Base-by-base conservation (phyloP, 2,888 invertebrate genomes). In the Rugalucina vietnamica region DNA sequence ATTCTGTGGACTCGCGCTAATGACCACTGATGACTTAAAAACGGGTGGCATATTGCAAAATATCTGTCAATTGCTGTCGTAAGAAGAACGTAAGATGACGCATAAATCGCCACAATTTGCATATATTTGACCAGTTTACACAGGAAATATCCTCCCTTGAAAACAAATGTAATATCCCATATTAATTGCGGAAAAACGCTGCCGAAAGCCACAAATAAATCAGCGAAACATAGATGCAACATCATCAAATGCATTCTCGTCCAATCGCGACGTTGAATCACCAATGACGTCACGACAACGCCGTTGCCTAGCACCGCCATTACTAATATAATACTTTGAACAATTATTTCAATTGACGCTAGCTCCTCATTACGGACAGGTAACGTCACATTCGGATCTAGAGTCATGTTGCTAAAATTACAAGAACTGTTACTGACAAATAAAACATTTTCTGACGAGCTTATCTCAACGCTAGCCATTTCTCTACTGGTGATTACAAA, bases 171-270 rank as follows among this genome's bases (percentile, higher is more conserved):
- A 27, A 93, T 79, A 82, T 93, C 93, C 93, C 92, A 92, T 14
- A 91, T 87, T 5, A 94, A 88, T 81, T 94, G 94, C 0, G 97
- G 97, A 18, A 97, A 94, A n/a, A 97, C 96, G 92, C 97, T 96
- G 82, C 97, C 96, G 89, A 97, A 95, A 0, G 97, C 97, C 1
- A 97, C 97, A 80, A 96, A 95, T 71, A 97, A 95, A 93, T 97
- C 97, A 0, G 97, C 97, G 29, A 97, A 95, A 90, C 96, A 96
- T 77, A 97, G 95, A 91, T 97, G 97, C 70, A 97, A 94, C 90
- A 97, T 97, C 92, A 97, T 96, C 92, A 96, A 96, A 92, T 96
- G 96, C 96, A 97, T 97, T 39, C 97, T 95, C 14, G 96, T 96
- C 36, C 96, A 94, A 90, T 96, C 96, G 89, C 96, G 96, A 32